Percentiles rank a stretch among this genome's conserved stretches.
These are phyloP conservation scores for Pantelozetes paolii DNA, from an alignment of 2,888 invertebrate species.

Conservation along the genomic window DNA sequence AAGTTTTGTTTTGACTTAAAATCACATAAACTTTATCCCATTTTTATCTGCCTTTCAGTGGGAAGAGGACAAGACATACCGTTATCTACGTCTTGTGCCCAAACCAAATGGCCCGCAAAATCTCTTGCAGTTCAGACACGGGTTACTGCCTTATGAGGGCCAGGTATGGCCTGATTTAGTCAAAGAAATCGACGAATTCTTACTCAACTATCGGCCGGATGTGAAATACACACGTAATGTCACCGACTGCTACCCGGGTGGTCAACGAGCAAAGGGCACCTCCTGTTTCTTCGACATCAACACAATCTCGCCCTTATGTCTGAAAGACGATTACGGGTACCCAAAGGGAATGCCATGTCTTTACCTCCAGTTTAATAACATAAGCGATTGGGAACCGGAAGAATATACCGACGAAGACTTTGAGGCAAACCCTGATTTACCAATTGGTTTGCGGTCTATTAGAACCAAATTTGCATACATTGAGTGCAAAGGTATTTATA, in stretches of 20 bases:
- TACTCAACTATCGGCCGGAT: neutral
- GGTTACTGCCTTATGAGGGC: slow-evolving; percentile 45
- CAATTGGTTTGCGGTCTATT: neutral
- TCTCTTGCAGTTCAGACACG: slow-evolving; percentile 44
- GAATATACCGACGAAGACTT: slow-evolving; percentile 63
- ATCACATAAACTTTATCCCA: too few species aligned
- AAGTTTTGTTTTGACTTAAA: too few species aligned
- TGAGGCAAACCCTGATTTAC: neutral
- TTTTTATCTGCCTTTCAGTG: neutral
- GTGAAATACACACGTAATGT: slow-evolving; percentile 31
- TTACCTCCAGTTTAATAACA: slow-evolving; percentile 91
- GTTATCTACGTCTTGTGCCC: slow-evolving; percentile 46
- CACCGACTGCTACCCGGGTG: slow-evolving; percentile 2
- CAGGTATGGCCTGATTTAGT: slow-evolving; percentile 45
- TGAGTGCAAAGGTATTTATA: slow-evolving; percentile 46
- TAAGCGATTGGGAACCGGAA: slow-evolving; percentile 79
- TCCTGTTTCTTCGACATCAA: slow-evolving; percentile 46
- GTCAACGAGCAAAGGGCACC: neutral
- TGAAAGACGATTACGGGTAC: slow-evolving; percentile 77
- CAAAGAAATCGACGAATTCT: slow-evolving; percentile 44
- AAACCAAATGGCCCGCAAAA: slow-evolving; percentile 46
- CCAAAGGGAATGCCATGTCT: slow-evolving; percentile 82
- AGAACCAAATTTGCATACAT: slow-evolving; percentile 44
- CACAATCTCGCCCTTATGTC: slow-evolving; percentile 61
- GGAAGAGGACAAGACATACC: slow-evolving; percentile 44